phyloP scores from a whole-genome alignment of 1,140 invertebrate species.

The Helicoverpa armigera region DNA sequence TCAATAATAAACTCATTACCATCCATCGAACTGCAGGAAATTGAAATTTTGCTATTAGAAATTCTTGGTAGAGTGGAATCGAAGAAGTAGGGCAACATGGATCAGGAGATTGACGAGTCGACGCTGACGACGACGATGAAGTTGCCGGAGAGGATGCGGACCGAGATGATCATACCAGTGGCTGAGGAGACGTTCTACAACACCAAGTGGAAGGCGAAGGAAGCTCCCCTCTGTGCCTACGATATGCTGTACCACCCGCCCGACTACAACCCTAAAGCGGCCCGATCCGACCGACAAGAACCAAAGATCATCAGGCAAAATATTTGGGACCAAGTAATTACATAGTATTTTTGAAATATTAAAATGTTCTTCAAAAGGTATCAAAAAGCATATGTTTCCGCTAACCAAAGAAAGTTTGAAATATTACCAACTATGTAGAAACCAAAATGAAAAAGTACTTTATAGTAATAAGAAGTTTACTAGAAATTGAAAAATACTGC shows the following conservation, averaged over 20 bases:
- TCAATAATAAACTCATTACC: not conserved
- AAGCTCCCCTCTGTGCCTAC: slow-evolving; percentile 69
- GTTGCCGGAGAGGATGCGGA: slow-evolving; percentile 59
- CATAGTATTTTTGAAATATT: not conserved
- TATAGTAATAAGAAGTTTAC: too few relatives aligned
- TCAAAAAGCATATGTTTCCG: too few relatives aligned
- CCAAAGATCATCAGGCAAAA: slow-evolving; percentile 76
- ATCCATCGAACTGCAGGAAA: not conserved
- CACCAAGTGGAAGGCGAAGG: slow-evolving; percentile 67
- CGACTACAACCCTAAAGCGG: slow-evolving; percentile 76
- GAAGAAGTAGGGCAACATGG: not conserved
- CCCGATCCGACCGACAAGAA: slow-evolving; percentile 75
- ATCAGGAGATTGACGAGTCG: not conserved
- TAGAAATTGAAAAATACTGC: too few relatives aligned
- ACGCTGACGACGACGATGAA: slow-evolving; percentile 43
- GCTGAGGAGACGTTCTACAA: slow-evolving; percentile 76
- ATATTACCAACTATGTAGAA: too few relatives aligned
- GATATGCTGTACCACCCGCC: slow-evolving; percentile 83
- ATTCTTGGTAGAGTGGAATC: not conserved
- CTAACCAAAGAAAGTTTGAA: too few relatives aligned
- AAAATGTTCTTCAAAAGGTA: too few relatives aligned
- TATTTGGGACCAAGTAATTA: slow-evolving; percentile 78
- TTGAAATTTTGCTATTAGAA: slow-evolving; percentile 9
- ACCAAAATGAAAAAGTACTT: too few relatives aligned
- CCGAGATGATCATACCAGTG: slow-evolving; percentile 76